Base-by-base conservation (phyloP, 2,113 vertebrate genomes). In the Cynopterus brachyotis region DNA sequence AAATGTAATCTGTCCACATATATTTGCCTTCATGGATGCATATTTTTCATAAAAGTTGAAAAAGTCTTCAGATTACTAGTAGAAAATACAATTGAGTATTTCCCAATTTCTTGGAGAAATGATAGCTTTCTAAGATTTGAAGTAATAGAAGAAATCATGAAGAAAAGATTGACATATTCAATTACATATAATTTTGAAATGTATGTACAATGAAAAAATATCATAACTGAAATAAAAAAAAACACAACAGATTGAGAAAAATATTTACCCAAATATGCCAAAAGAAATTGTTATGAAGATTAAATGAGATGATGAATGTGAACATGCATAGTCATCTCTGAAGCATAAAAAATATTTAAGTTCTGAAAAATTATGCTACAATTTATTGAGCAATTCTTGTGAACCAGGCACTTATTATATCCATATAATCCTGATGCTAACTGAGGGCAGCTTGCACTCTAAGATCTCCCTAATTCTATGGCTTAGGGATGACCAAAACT, bases 201-300 rank as follows among this genome's bases (percentile, higher is more conserved):
- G 3, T 20, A 72, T 78, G 19, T 10, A 47, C 2, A 55, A 78
- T 88, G 24, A 50, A 62, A 95, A 90, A 91, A 30, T 16, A 70
- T 16, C 19, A 11, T 64, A 88, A 57, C 28, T 59, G 19, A 96
- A 84, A 79, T 66, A 16, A 72, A 95, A 82, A 64, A 17, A 10
- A 72, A 79, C 91, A 92, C 8, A 84, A 72, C 32, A 75, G 19
- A 57, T 75, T 73, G 62, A 83, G 69, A 75, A 95, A 85, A 92
- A 42, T 64, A 78, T 82, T 93, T 95, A 7, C 47, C 6, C 15
- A 87, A 66, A 42, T 72, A 82, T n/a, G 20, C 26, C 81, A 80
- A 79, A 83, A 35, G 45, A 84, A 88, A 80, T 70, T 89, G 5
- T 66, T 78, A 6, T 53, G 42, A 86, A 95, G 6, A 53, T 69